phyloP scores from a whole-genome alignment of 1,140 invertebrate genomes.

The Helicoverpa armigera region DNA sequence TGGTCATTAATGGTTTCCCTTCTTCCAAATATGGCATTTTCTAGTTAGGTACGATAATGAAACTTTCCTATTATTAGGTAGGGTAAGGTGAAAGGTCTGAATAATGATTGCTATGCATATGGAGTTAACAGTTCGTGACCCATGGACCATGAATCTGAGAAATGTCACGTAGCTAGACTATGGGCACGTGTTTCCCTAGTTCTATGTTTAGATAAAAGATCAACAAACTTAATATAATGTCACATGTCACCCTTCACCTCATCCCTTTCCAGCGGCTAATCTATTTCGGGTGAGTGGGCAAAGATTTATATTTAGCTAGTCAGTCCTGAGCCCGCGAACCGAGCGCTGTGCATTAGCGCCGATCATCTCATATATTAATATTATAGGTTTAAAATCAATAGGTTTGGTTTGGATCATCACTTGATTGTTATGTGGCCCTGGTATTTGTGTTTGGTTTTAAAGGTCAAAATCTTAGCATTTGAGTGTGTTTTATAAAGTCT shows the following conservation, averaged over 20 bases:
- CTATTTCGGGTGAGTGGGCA: slow-evolving; percentile 32
- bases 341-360: slow-evolving; percentile 1
- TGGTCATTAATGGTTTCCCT: no score
- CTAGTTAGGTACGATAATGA: no score
- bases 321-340: slow-evolving; percentile 1
- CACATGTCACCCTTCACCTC: slow-evolving; percentile 31
- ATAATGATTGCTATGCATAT: no score
- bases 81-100: no score
- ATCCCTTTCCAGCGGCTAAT: slow-evolving; percentile 33
- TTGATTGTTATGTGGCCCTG: slow-evolving; percentile 23
- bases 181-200: not conserved
- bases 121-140: no score
- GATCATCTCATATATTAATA: not conserved
- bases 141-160: not conserved
- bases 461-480: not conserved
- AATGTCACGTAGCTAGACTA: no score
- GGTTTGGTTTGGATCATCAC: not conserved
- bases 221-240: slow-evolving; percentile 32
- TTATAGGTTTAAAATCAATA: slow-evolving; percentile 26
- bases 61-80: no score
- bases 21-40: no score
- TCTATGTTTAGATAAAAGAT: slow-evolving; percentile 36
- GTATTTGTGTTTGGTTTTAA: not conserved
- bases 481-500: not conserved
- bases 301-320: slow-evolving; percentile 41